Conservation (phyloP, 2,888 invertebrate species). For the Camponotus fellah region DNA sequence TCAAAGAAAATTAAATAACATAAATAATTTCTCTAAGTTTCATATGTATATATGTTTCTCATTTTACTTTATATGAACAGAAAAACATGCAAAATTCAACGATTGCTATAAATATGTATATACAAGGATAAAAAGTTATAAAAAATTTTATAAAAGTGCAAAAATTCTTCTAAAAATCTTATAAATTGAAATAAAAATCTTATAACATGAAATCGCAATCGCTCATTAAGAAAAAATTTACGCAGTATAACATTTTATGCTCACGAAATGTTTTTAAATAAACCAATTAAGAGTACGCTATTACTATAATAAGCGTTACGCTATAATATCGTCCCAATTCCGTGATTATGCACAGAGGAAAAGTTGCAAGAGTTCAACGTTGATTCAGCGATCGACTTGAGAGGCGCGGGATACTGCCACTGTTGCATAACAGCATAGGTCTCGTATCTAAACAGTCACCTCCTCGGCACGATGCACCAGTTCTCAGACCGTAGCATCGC, state of each 20-base stretch:
- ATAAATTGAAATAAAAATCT: background rate
- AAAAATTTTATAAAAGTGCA: too few relatives aligned
- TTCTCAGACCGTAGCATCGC: conserved; percentile 44
- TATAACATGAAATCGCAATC: background rate
- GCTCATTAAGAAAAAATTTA: background rate
- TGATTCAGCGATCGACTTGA: conserved; percentile 36
- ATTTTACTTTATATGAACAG: background rate
- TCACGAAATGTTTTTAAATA: background rate
- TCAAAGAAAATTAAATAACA: background rate
- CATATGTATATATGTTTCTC: background rate
- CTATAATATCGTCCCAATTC: conserved; percentile 9
- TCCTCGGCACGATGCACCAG: conserved; percentile 45
- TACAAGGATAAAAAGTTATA: too few relatives aligned
- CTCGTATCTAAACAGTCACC: conserved; percentile 40
- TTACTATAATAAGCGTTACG: conserved; percentile 16
- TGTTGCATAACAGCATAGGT: conserved; percentile 30
- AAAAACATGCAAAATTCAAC: background rate
- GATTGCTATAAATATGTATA: background rate
- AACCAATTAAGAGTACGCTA: background rate
- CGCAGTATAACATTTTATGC: background rate
- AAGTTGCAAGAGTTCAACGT: conserved; percentile 46
- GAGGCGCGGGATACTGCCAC: conserved; percentile 52
- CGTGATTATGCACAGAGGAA: conserved; percentile 48
- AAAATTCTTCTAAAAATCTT: too few relatives aligned
- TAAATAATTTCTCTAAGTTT: background rate